Evolutionary conservation across 2,113 vertebrate species (phyloP), one percentile per base, ranked within the genome.

Genomic region (Callopanchax toddi): DNA sequence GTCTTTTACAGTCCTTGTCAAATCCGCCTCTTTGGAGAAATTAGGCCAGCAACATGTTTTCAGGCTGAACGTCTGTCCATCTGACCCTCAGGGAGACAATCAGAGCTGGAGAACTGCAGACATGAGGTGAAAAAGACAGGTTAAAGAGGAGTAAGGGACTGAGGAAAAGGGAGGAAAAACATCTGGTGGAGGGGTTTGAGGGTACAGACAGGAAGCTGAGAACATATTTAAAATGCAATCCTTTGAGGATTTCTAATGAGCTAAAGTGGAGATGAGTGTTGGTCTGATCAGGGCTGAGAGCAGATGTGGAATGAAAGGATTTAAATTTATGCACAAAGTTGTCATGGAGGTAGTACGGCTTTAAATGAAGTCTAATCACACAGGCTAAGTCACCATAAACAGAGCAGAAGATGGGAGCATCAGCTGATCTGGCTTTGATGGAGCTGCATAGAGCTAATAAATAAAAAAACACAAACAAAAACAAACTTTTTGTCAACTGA

Each of bases 191-290:
- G 1, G 32, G 36, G 54, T 80, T 67, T 1, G 46, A 49, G 65
- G 67, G 13, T 37, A 22, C 13, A 6, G 44, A 58, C 36, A 66
- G 44, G 34, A 55, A 74, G 70, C 55, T 1, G 65, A 26, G 56
- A 71, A 66, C 32, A 50, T 20, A 36, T 81, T 80, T 65, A 17
- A 67, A 77, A 54, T n/a, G 1, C 25, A 22, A 42, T 42, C 66
- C 23, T 80, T 25, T 16, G 68, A 79, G 78, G 65, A 45, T 78
- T 71, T 68, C 65, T 83, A 80, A 86, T 87, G 69, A 86, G 77
- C 55, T 67, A 12, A 50, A 76, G 48, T 56, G 71, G 48, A 80
- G 59, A 55, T 67, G 65, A 73, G 63, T 8, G 44, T 25, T 18
- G 56, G 50, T 78, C 54, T 60, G 78, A 76, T 75, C 56, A 54